Evolutionary conservation across 1,140 invertebrate species (phyloP), one percentile per base, ranked within the genome.

Genomic region (Papilio polytes): DNA sequence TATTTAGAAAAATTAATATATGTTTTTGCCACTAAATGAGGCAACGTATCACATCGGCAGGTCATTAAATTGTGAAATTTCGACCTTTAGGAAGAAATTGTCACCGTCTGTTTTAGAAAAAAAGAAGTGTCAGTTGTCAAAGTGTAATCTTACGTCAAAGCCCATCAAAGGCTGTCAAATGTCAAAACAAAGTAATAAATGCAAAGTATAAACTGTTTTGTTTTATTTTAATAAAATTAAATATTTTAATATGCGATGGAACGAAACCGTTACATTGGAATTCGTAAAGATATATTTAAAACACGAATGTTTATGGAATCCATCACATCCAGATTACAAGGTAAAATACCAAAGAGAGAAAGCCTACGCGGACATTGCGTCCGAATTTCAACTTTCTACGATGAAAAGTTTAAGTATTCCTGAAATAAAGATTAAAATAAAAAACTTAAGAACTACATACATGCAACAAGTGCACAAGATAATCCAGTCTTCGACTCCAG

Each of bases 241-340:
- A 66, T 26, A 53, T 4, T 70, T 80, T 63, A 89, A 84, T 82
- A 95, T 94, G 91, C 87, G 91, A 85, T 95, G 94, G 94, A 92
- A 89, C 81, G 94, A 95, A 87, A 84, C 88, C 56, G 86, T 92
- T 15, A 95, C 94, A 15, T 86, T 95, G 76, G 89, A 94, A 85
- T 96, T 96, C 81, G 94, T 95, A 8, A 94, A 92, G 87, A 85
- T 95, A 13, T 96, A 96, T 86, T 86, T 95, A 78, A 94, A 94
- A 82, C 88, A 94, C 77, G 93, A 95, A 84, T 95, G 93, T 77
- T 82, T 96, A 10, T 96, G 95, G 95, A 95, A 95, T 84, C 91
- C 94, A 18, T 84, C 86, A 26, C 91, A 95, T 82, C 83, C 90
- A 4, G 88, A 86, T 6, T 95, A 95, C 81, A 95, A 94, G 85